Evolutionary conservation across 1,140 invertebrate species (phyloP), one percentile per base, ranked within the genome.

Genomic region (Sycophaga agraensis): DNA sequence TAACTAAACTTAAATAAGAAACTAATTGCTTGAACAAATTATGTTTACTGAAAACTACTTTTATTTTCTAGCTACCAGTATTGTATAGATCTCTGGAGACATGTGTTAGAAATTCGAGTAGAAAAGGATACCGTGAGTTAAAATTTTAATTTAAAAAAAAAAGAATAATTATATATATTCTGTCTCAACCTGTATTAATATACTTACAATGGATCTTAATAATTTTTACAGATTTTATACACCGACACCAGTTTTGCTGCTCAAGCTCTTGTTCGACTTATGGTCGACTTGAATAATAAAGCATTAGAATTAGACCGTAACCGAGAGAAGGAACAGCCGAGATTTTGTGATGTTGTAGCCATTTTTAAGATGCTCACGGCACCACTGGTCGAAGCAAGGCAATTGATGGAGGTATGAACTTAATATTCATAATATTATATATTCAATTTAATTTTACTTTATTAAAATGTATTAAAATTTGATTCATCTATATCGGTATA

Each of bases 31-130:
- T n/a, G n/a, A n/a, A n/a, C n/a, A n/a, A n/a, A n/a, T n/a, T n/a
- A 31, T 31, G 11, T 31, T 31, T 4, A 31, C 28, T 6, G 11
- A 31, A 31, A 59, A 39, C 22, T 45, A 43, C 48, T 61, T 50
- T 55, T 54, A 39, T 51, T 14, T 72, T 70, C 49, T 39, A 79
- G 90, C 63, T 91, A 92, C 78, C 90, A 93, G 71, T 82, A 89
- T 51, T 94, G 92, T 74, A 91, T 94, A 59, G 89, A 93, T 78
- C 79, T 95, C 16, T 95, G 92, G 92, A 82, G 84, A 59, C 86
- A 91, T 76, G 89, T 90, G 26, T 80, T 95, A 16, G 86, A 92
- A 75, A 86, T 92, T 51, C 83, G 91, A 65, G 87, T 93, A 6
- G 84, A 87, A 67, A 92, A 89, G 77, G 90, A 90, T 81, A 88